Conservation (phyloP, 2,888 invertebrate species). For the Drosophila buzzatii region DNA sequence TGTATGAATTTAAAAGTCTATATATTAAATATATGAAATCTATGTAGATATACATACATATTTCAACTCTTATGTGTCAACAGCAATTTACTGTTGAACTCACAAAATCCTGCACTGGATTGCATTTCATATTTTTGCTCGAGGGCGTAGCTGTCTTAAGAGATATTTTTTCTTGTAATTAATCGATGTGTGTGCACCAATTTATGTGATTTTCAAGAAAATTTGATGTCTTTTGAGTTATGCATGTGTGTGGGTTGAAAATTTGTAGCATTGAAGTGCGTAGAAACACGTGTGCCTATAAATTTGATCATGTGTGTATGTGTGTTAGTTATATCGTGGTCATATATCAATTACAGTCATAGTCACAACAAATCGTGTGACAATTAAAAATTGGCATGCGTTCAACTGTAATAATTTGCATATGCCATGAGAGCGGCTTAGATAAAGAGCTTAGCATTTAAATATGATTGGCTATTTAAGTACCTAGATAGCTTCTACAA, state of each 20-base stretch:
- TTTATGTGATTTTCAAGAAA: conserved; percentile 74
- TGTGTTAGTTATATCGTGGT: conserved; percentile 29
- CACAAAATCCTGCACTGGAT: conserved; percentile 27
- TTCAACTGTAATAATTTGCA: conserved; percentile 67
- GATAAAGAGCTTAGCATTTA: conserved; percentile 58
- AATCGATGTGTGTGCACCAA: conserved; percentile 71
- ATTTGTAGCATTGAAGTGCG: conserved; percentile 68
- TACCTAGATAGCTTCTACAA: conserved; percentile 23
- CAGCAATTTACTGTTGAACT: conserved; percentile 40
- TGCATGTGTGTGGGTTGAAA: conserved; percentile 52
- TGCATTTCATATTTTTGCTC: conserved; percentile 50
- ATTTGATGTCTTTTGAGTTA: conserved; percentile 69
- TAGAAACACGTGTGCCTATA: conserved; percentile 63
- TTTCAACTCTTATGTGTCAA: conserved; percentile 49
- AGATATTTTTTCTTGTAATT: conserved; percentile 63
- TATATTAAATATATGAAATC: not conserved
- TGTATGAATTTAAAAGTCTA: conserved; percentile 1
- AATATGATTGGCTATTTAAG: conserved; percentile 30
- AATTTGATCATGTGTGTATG: conserved; percentile 30
- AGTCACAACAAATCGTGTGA: conserved; percentile 77
- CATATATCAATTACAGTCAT: conserved; percentile 77
- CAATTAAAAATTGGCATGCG: conserved; percentile 72
- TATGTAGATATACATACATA: conserved; percentile 6
- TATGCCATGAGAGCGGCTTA: conserved; percentile 64
- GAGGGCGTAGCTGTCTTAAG: conserved; percentile 53